Percentiles rank a stretch among this genome's conserved stretches.
phyloP scores from a whole-genome alignment of 2,797 vertebrate species.

The Cyclura pinguis region DNA sequence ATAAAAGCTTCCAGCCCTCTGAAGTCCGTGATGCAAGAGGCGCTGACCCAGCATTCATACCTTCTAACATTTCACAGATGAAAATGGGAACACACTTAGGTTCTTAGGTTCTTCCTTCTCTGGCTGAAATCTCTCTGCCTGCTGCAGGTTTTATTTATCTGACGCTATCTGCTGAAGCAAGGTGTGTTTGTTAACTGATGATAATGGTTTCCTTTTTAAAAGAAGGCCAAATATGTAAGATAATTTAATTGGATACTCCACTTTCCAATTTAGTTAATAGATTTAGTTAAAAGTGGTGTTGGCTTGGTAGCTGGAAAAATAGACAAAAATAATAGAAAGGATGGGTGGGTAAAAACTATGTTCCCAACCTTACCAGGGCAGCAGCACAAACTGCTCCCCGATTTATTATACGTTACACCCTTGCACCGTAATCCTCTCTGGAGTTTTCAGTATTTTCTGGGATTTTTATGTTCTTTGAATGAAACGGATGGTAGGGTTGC shows the following conservation, averaged over 20 bases:
- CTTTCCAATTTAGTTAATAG: background rate
- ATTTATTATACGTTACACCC: background rate
- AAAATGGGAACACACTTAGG: background rate
- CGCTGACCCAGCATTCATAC: background rate
- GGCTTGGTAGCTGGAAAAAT: background rate
- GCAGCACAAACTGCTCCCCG: background rate
- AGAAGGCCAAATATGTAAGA: no score
- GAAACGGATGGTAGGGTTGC: no score
- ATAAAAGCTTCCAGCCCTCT: background rate
- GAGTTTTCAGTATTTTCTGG: background rate
- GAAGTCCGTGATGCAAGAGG: background rate
- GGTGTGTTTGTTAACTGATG: background rate
- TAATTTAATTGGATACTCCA: background rate
- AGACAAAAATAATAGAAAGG: no score
- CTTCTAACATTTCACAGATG: background rate
- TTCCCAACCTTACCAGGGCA: background rate
- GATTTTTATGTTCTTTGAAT: background rate
- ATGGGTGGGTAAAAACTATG: background rate
- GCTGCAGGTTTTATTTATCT: background rate
- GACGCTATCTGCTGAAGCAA: background rate
- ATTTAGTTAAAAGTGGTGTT: background rate
- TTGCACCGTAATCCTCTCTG: background rate
- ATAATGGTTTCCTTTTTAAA: background rate
- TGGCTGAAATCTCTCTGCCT: background rate
- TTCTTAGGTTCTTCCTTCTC: no score